Percentiles rank a stretch among this genome's conserved stretches.
Conservation (phyloP, 1,140 invertebrate genomes). For the Drosophila dunni region DNA sequence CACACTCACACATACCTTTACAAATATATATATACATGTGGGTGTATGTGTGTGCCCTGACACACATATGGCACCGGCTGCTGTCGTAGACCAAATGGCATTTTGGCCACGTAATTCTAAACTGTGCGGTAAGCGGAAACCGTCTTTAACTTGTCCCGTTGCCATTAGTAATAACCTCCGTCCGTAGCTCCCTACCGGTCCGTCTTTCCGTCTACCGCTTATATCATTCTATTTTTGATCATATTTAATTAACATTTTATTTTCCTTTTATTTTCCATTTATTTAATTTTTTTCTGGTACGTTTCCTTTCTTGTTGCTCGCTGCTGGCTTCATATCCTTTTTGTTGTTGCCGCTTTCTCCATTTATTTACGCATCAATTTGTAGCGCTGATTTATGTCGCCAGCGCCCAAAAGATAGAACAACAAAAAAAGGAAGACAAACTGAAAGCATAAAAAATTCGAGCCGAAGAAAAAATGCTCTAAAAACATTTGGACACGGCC, state of each 20-base stretch:
- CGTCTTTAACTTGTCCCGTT: constrained; percentile 26
- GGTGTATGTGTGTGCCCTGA: constrained; percentile 14
- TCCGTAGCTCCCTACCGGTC: not conserved
- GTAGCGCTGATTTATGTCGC: constrained; percentile 79
- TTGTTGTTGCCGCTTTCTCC: constrained; percentile 27
- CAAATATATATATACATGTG: not conserved
- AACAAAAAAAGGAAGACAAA: constrained; percentile 6
- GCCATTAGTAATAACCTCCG: constrained; percentile 28
- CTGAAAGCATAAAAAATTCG: not conserved
- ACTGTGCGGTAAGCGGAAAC: constrained; percentile 58
- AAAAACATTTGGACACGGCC: not conserved
- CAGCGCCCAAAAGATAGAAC: constrained; percentile 22
- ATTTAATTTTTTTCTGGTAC: constrained; percentile 24
- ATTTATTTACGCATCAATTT: constrained; percentile 81
- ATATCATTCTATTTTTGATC: constrained; percentile 69
- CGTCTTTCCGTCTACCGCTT: not conserved
- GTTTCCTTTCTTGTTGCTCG: constrained; percentile 11
- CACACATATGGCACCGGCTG: constrained; percentile 52
- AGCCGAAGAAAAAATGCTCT: constrained; percentile 12
- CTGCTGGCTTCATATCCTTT: constrained; percentile 54
- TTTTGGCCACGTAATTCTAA: constrained; percentile 48
- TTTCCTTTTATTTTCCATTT: constrained; percentile 35
- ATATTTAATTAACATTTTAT: constrained; percentile 76
- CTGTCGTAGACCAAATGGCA: constrained; percentile 29
- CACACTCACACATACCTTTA: constrained; percentile 1